Evolutionary conservation across 2,797 vertebrate genomes (phyloP), one percentile per base, ranked within the genome.

Genomic region (Caiman crocodilus): DNA sequence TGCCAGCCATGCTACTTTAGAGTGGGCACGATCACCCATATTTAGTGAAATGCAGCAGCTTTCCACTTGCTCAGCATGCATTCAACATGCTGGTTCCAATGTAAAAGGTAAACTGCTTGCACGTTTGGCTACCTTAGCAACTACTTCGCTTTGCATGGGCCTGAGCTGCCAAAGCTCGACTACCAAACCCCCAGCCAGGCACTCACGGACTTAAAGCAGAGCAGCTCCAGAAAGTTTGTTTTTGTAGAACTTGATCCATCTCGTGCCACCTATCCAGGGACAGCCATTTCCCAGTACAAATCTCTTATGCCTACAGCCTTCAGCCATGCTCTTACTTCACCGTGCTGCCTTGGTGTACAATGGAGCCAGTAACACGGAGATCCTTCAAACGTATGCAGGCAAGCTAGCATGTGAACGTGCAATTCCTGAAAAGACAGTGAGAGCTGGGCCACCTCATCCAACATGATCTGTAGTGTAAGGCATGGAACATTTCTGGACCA

Each of bases 1-100:
- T 3, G 26, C 0, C 42, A 50, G 42, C 26, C 64, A 6, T 0
- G 0, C 0, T 5, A 28, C 32, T 2, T 23, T 1, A 1, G 2
- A 4, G 67, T 2, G 3, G 71, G 26, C 0, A 0, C 10, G 35
- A 20, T 28, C 59, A 0, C 0, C 3, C 0, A 4, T 42, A 7
- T 23, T 17, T 7, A 2, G 0, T 6, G 2, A 1, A 0, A 2
- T 17, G 69, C 18, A 32, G 26, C 3, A 0, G 13, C 71, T 25
- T 30, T 23, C 77, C 0, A 0, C 28, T 21, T 4, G 3, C 55
- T 57, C 71, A 21, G 14, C 50, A 1, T 0, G 1, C 1, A 5
- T 12, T 2, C 4, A 20, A 17, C 10, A 42, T 73, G 32, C 69
- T 73, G 69, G 69, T 12, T 73, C 23, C 69, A 73, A 25, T 5